Conservation (phyloP, 23 tunicate genomes). For the Pegea sp. region DNA sequence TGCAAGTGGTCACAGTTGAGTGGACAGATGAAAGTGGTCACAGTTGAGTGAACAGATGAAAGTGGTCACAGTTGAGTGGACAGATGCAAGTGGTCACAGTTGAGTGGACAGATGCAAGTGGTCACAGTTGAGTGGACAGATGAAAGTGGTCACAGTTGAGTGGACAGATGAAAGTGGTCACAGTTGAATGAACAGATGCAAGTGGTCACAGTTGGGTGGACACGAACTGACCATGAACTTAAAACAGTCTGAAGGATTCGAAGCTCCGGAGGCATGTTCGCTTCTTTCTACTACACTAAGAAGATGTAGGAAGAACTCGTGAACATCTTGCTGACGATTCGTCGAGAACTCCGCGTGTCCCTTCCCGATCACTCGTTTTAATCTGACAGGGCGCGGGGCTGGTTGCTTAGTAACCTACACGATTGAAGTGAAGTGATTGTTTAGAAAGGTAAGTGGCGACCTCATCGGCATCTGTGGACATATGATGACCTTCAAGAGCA, state of each 20-base stretch:
- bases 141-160: neutral
- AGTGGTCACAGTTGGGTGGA: neutral
- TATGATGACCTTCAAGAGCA: constrained; percentile 8
- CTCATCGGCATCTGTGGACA: neutral
- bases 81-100: neutral
- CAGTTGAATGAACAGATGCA: too few relatives aligned
- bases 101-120: neutral
- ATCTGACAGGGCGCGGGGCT: constrained; percentile 9
- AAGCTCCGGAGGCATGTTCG: constrained; percentile 18
- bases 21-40: too few relatives aligned
- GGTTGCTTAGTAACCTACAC: neutral
- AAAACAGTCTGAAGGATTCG: constrained; percentile 23
- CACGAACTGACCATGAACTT: constrained; percentile 40
- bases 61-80: neutral
- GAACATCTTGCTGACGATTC: constrained; percentile 90
- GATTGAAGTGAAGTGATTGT: too few relatives aligned
- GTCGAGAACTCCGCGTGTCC: constrained; percentile 80
- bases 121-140: neutral
- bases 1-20: neutral
- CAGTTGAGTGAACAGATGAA: too few relatives aligned
- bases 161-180: too few relatives aligned
- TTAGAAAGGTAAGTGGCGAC: too few relatives aligned
- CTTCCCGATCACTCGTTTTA: constrained; percentile 41
- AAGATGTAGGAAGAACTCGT: constrained; percentile 66
- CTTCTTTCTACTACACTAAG: constrained; percentile 28